phyloP scores from a whole-genome alignment of 2,888 invertebrate species.

The Himalopsyche tibetana region DNA sequence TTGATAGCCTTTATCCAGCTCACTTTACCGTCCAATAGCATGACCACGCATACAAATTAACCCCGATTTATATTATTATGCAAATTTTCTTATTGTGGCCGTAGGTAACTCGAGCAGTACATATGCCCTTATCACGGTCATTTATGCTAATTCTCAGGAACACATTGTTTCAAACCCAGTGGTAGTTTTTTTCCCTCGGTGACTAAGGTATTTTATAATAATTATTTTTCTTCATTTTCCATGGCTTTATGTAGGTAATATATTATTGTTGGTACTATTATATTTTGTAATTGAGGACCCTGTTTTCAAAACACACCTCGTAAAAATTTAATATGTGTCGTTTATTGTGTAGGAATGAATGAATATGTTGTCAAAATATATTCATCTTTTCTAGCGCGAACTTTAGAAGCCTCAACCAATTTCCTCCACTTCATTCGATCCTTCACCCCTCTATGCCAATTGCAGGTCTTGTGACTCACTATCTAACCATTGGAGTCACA shows the following conservation, averaged over 20 bases:
- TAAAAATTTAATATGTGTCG: too few species aligned
- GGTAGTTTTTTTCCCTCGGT: conserved; percentile 7
- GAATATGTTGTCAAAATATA: too few species aligned
- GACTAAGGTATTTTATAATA: conserved; percentile 18
- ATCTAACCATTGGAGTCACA: too few species aligned
- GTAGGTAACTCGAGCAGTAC: conserved; percentile 61
- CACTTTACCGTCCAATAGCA: conserved; percentile 56
- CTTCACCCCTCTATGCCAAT: too few species aligned
- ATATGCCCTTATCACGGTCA: conserved; percentile 57
- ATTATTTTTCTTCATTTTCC: not conserved
- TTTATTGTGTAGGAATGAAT: too few species aligned
- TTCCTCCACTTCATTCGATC: too few species aligned
- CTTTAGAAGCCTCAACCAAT: too few species aligned
- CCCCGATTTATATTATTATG: conserved; percentile 75
- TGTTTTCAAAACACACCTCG: too few species aligned
- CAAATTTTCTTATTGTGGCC: conserved; percentile 68
- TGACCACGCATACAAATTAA: conserved; percentile 73
- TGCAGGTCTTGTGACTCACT: too few species aligned
- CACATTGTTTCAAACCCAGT: conserved; percentile 56
- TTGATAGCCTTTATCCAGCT: conserved; percentile 30
- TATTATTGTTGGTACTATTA: not conserved
- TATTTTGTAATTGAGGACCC: not conserved
- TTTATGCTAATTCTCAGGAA: conserved; percentile 62
- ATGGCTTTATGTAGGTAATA: not conserved
- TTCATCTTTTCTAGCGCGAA: too few species aligned